Evolutionary conservation across 2,888 invertebrate species (phyloP).

Genomic region (Hypselothyrea guttata): DNA sequence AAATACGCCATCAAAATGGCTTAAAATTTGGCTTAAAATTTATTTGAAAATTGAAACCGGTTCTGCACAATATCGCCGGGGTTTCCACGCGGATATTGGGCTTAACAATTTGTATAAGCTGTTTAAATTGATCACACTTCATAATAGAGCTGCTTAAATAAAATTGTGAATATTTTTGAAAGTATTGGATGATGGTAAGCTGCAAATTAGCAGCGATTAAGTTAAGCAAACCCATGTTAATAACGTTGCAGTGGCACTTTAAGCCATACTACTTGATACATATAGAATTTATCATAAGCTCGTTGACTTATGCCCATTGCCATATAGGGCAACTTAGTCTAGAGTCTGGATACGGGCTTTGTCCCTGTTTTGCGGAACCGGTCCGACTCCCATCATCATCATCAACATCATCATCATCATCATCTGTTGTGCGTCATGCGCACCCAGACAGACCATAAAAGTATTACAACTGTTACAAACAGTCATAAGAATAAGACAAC

Average conservation of each 20-base stretch:
- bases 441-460: conserved; percentile 63
- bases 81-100: conserved; percentile 6
- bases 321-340: conserved; percentile 62
- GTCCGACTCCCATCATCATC: conserved; percentile 26
- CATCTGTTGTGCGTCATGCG: conserved; percentile 53
- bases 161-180: no score
- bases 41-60: background rate
- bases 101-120: background rate
- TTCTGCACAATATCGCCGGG: background rate
- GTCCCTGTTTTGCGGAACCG: conserved; percentile 63
- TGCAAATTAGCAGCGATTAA: no score
- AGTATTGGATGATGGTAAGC: no score
- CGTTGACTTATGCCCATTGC: conserved; percentile 12
- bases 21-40: background rate
- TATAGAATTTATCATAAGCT: background rate
- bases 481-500: conserved; percentile 16
- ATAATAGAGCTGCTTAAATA: no score
- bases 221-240: no score
- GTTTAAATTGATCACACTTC: background rate
- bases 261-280: background rate
- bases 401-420: conserved; percentile 5
- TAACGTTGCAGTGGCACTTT: no score
- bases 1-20: no score
- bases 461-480: conserved; percentile 49
- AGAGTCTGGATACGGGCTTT: conserved; percentile 49